Evolutionary conservation across 2,797 vertebrate genomes (phyloP), one percentile per base, ranked within the genome.

Genomic region (Phataginus tetradactyla): DNA sequence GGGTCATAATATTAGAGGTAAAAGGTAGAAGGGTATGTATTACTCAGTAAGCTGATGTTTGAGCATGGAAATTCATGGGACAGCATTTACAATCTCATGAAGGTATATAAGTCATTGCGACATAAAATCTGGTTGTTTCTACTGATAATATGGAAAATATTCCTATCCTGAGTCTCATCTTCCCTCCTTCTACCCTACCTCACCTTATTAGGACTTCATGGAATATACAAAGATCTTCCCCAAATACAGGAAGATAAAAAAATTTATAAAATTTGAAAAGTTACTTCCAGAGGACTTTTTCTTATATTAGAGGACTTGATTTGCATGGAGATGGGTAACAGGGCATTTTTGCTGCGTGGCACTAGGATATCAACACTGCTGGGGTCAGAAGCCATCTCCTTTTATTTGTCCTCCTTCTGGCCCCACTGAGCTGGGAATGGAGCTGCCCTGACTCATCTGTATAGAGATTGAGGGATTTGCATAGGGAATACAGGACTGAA

Each of bases 241-340:
- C 34, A 53, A 34, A 86, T 12, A 27, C 49, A 12, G 10, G 4
- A 18, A 45, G 45, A 45, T 12, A 45, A 45, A 45, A 18, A 21
- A n/a, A 51, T 93, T 91, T 66, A 53, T 94, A n/a, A 89, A 75
- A 51, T 21, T 78, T 78, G 45, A 72, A 83, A 37, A 72, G 71
- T 84, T 66, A n/a, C 32, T 66, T 86, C 7, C 20, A 2, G 4
- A 37, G 17, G 42, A 49, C 39, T 72, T 64, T 71, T 37, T 57
- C 7, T 77, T 15, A 79, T 27, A 68, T 3, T 3, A 75, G 59
- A 95, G 7, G 21, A 37, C 49, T 77, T 42, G 7, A 63, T 53
- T 74, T 49, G 69, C 29, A 1, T 42, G 64, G 23, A 18, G 9
- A n/a, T 13, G 23, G 29, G 51, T n/a, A 39, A 29, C 3, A 3